Percentiles rank a stretch among this genome's conserved stretches.
Evolutionary conservation across 2,113 vertebrate genomes (phyloP).

Genomic region (Calonectris borealis): DNA sequence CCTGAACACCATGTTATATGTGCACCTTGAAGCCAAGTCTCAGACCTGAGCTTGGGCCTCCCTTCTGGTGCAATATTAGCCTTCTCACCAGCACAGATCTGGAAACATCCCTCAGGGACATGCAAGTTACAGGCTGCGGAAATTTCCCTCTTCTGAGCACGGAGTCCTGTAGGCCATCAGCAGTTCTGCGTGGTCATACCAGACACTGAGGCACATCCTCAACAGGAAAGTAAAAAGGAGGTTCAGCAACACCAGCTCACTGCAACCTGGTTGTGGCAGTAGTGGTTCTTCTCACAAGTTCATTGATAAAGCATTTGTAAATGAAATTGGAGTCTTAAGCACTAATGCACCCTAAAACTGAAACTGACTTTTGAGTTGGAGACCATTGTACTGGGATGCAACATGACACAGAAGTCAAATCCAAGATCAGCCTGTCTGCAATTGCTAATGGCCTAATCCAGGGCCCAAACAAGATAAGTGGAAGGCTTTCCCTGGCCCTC

Average conservation of each 20-base stretch:
- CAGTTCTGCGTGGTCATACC: background rate
- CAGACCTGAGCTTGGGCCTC: background rate
- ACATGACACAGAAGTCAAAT: background rate
- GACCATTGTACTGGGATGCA: background rate
- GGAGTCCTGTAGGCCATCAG: background rate
- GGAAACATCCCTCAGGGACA: background rate
- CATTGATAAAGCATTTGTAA: background rate
- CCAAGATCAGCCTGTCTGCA: background rate
- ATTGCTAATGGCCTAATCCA: background rate
- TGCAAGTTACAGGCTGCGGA: background rate
- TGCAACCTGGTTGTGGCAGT: background rate
- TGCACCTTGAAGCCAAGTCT: background rate
- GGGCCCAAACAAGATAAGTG: background rate
- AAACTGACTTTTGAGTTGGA: background rate
- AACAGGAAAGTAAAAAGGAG: background rate
- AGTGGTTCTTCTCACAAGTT: background rate
- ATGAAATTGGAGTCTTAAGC: background rate
- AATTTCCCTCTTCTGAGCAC: background rate
- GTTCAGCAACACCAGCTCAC: background rate
- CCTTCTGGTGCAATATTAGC: background rate
- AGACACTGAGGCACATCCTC: background rate
- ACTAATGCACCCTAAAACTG: background rate
- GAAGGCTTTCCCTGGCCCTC: background rate
- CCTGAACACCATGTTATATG: background rate
- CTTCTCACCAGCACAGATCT: background rate